Evolutionary conservation across 2,888 invertebrate genomes (phyloP), one percentile per base, ranked within the genome.

Genomic region (Strigamia transsilvanica): DNA sequence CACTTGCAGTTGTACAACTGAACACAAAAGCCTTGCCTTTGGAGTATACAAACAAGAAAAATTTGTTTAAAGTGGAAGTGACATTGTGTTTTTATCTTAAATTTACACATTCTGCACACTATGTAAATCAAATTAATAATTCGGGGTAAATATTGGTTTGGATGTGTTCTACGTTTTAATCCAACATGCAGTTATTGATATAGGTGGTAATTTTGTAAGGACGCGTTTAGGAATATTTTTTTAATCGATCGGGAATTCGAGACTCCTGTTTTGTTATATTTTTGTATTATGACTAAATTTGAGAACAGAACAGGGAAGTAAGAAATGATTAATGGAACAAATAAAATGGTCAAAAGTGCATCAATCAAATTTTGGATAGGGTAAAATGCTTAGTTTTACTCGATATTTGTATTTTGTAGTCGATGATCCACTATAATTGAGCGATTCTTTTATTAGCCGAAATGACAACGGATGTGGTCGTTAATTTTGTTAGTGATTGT

Each of bases 1-100:
- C 73, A 73, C 73, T 73, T 73, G 73, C 73, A 73, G 23, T 73
- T 73, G 13, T 73, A 73, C 73, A 73, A 73, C 73, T 73, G 73
- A 73, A 73, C 73, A 73, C 73, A 73, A 73, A 73, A 73, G 73
- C 32, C 15, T 27, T 73, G 73, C 32, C n/a, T 23, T 73, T 27
- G 32, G 73, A 73, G n/a, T 32, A 15, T 73, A 23, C n/a, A 73
- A 73, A 73, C n/a, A 32, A 32, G 23, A 73, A 73, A 73, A 73
- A n/a, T 73, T 73, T 73, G 32, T 73, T 73, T 73, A 73, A 73
- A 73, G 73, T 73, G 73, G 73, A 73, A 32, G 32, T 73, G 23
- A 73, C 73, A 32, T 27, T 73, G n/a, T 6, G n/a, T 23, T 73
- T 73, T n/a, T n/a, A 56, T n/a, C 6, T 21, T 9, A 0, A 1